phyloP scores from a whole-genome alignment of 2,888 invertebrate genomes.

The Helobdella robusta region DNA sequence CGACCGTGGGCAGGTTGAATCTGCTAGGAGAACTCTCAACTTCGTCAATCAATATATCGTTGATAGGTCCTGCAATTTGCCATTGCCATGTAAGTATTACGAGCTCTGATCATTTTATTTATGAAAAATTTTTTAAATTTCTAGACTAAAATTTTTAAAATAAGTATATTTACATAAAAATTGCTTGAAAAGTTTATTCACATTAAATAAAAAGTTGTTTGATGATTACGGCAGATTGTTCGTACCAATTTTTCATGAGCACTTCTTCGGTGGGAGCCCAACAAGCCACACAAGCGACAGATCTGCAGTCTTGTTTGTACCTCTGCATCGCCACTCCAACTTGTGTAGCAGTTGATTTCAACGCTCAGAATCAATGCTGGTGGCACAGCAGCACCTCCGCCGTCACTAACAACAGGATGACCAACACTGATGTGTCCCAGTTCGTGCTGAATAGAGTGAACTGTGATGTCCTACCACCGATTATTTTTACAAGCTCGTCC shows the following conservation, averaged over 20 bases:
- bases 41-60: slow-evolving; percentile 1
- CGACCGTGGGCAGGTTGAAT: background rate
- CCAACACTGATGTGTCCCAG: background rate
- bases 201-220: background rate
- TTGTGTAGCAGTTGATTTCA: slow-evolving; percentile 25
- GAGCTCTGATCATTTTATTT: too few species aligned
- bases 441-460: slow-evolving; percentile 19
- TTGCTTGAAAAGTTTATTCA: background rate
- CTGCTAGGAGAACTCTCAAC: background rate
- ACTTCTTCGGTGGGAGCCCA: background rate
- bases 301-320: slow-evolving; percentile 5
- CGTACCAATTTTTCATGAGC: slow-evolving; percentile 4
- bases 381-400: background rate
- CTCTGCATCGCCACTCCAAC: background rate
- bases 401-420: background rate
- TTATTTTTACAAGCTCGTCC: background rate
- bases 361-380: background rate
- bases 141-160: background rate
- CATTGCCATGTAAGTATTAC: background rate
- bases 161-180: background rate
- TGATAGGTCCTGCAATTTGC: slow-evolving; percentile 4
- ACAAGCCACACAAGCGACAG: background rate
- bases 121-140: background rate
- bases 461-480: background rate
- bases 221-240: slow-evolving; percentile 8